These are phyloP conservation scores for Zophobas atratus DNA, from an alignment of 1,140 invertebrate genomes.

Conservation along the genomic window DNA sequence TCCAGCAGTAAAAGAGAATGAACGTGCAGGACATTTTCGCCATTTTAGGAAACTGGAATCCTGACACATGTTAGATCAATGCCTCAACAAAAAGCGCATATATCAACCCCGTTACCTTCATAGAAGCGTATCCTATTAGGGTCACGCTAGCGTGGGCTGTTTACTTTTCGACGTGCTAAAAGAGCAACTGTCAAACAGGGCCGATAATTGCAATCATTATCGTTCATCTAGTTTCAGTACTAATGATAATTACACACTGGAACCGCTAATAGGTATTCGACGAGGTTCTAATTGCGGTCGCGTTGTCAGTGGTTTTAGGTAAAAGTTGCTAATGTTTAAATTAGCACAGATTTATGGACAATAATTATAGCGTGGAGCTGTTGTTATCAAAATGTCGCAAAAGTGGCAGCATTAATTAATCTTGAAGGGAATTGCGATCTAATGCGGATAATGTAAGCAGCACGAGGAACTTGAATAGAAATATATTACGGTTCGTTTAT, in stretches of 20 bases:
- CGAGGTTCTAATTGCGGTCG: conserved; percentile 25
- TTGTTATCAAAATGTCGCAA: conserved; percentile 22
- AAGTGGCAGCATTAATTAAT: conserved; percentile 37
- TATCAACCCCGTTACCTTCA: conserved; percentile 37
- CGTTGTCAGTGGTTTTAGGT: conserved; percentile 16
- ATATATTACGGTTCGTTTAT: conserved; percentile 29
- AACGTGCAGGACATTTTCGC: conserved; percentile 44
- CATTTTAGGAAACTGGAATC: conserved; percentile 43
- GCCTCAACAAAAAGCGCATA: conserved; percentile 44
- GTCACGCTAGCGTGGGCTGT: conserved; percentile 14
- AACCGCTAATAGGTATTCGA: conserved; percentile 14
- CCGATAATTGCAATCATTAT: conserved; percentile 33
- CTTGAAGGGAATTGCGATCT: conserved; percentile 25
- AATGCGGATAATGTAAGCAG: conserved; percentile 23
- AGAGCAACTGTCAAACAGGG: conserved; percentile 5
- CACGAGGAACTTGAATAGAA: conserved; percentile 16
- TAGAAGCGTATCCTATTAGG: conserved; percentile 22
- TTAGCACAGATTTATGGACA: conserved; percentile 37
- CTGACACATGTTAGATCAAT: conserved; percentile 40
- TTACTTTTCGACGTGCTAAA: conserved; percentile 15
- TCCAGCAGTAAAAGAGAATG: conserved; percentile 16
- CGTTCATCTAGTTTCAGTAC: conserved; percentile 20
- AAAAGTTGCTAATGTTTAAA: conserved; percentile 37
- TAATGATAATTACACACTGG: conserved; percentile 17
- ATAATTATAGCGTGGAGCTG: conserved; percentile 5